These are phyloP conservation scores for Felis chaus DNA, from an alignment of 2,113 vertebrate genomes.

Conservation along the genomic window DNA sequence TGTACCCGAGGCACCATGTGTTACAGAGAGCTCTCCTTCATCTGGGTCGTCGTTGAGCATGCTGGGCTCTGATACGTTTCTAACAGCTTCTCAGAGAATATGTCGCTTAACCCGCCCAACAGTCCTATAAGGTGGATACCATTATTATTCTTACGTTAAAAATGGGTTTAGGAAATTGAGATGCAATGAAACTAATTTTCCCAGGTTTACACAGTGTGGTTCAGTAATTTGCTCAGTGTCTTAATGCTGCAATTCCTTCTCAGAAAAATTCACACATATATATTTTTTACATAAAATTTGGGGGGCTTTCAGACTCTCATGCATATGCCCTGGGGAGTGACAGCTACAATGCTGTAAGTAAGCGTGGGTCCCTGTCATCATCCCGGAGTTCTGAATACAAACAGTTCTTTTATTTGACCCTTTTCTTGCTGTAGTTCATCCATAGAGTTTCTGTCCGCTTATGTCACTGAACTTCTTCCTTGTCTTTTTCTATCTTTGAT, in stretches of 20 bases:
- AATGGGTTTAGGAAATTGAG: neutral
- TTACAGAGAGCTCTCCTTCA: neutral
- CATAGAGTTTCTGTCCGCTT: neutral
- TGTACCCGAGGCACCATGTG: rapidly evolving
- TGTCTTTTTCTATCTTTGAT: neutral
- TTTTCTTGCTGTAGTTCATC: neutral
- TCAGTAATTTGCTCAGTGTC: neutral
- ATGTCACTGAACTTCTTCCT: neutral
- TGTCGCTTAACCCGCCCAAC: neutral
- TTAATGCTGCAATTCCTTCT: neutral
- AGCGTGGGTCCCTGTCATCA: rapidly evolving
- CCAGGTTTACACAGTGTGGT: neutral
- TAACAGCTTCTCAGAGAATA: neutral
- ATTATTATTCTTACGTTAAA: neutral
- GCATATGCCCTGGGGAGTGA: neutral
- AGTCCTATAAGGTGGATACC: neutral
- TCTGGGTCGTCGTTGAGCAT: no score
- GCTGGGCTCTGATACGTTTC: neutral
- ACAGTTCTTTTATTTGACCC: neutral
- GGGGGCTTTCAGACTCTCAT: neutral
- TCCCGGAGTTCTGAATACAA: neutral
- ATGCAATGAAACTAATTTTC: neutral
- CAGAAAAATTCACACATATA: neutral
- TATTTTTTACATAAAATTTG: neutral
- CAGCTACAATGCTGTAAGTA: neutral